Conservation (phyloP, 2,888 invertebrate genomes). For the Plagodis dolabraria region DNA sequence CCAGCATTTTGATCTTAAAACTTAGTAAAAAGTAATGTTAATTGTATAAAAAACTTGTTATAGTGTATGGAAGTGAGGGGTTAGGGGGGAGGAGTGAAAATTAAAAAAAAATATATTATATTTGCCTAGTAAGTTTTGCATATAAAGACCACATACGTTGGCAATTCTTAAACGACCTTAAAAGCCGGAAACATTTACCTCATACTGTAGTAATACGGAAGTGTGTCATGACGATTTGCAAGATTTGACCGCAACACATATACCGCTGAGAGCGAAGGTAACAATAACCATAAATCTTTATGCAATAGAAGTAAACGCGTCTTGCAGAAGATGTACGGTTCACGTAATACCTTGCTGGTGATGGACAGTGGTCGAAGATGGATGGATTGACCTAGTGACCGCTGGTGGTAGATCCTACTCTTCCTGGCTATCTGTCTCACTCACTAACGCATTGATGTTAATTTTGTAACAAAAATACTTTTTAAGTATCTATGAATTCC, state of each 20-base stretch:
- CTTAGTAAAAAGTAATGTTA: too few relatives aligned
- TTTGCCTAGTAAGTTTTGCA: too few relatives aligned
- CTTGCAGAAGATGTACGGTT: slow-evolving; percentile 13
- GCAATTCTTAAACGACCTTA: background rate
- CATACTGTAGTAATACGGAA: slow-evolving; percentile 9
- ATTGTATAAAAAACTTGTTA: too few relatives aligned
- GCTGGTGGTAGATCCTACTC: slow-evolving; percentile 8
- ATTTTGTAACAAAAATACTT: background rate
- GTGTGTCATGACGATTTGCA: slow-evolving; percentile 14
- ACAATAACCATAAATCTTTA: slow-evolving; percentile 17
- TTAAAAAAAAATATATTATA: too few relatives aligned
- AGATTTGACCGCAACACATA: slow-evolving; percentile 16
- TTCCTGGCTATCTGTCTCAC: slow-evolving; percentile 10
- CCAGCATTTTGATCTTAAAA: too few relatives aligned
- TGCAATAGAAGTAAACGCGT: slow-evolving; percentile 7
- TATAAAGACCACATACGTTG: background rate
- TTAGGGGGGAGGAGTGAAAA: too few relatives aligned
- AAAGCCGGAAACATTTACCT: background rate
- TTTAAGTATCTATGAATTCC: background rate
- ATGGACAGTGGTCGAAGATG: slow-evolving; percentile 13
- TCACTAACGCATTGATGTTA: background rate
- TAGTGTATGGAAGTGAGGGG: too few relatives aligned
- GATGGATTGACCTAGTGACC: slow-evolving; percentile 23
- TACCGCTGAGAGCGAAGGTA: slow-evolving; percentile 6
- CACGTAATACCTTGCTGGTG: slow-evolving; percentile 12